These are phyloP conservation scores for Tringa solitaria DNA, from an alignment of 2,113 vertebrate species.

Conservation along the genomic window DNA sequence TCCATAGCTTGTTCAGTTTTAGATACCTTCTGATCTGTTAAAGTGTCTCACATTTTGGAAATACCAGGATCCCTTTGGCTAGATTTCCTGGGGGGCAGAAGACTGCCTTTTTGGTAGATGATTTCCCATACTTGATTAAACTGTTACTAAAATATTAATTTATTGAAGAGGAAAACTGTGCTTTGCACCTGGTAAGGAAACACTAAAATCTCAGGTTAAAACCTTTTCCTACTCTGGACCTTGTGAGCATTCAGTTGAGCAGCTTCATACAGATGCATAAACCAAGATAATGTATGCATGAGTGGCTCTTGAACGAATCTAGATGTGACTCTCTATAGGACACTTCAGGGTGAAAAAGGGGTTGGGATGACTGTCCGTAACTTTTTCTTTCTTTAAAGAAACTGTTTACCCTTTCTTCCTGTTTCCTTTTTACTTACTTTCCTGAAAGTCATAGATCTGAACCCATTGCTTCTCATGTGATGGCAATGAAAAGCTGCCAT, in stretches of 20 bases:
- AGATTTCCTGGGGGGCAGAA: neutral
- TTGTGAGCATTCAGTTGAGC: neutral
- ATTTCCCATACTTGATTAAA: neutral
- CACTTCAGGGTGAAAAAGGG: neutral
- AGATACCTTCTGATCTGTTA: neutral
- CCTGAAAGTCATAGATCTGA: neutral
- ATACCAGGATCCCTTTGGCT: neutral
- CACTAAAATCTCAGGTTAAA: neutral
- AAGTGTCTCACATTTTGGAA: neutral
- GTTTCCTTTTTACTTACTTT: neutral
- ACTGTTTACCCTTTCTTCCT: neutral
- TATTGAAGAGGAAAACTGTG: neutral
- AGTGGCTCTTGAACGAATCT: neutral
- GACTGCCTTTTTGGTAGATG: neutral
- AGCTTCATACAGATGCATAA: neutral
- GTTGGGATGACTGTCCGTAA: neutral
- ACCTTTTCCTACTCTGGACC: neutral
- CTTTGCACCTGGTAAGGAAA: neutral
- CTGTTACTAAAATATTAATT: neutral
- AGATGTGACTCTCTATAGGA: neutral
- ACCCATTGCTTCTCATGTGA: neutral
- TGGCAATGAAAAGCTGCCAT: neutral
- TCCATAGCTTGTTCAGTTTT: neutral
- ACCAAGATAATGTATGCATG: neutral
- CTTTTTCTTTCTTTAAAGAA: neutral